Conservation (phyloP, 2,888 invertebrate genomes). For the Ornithoptera priamus region DNA sequence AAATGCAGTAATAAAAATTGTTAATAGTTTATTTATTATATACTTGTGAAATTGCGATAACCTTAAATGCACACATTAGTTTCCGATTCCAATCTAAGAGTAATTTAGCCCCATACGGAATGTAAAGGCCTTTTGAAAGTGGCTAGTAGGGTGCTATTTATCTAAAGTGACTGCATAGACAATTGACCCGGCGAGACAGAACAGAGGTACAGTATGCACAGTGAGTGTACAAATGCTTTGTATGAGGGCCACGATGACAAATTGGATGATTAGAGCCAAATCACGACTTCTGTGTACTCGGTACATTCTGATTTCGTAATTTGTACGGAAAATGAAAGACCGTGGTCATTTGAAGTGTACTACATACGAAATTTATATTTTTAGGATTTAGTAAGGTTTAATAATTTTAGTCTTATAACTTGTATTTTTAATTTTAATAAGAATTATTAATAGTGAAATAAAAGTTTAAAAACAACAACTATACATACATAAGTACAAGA, state of each 20-base stretch:
- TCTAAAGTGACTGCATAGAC: slow-evolving; percentile 60
- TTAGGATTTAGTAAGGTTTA: too few species aligned
- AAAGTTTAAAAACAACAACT: too few species aligned
- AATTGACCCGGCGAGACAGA: slow-evolving; percentile 43
- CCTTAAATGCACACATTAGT: neutral
- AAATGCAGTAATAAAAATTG: neutral
- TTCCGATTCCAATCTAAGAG: slow-evolving; percentile 17
- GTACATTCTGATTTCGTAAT: slow-evolving; percentile 35
- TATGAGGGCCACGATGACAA: slow-evolving; percentile 51
- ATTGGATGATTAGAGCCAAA: slow-evolving; percentile 60
- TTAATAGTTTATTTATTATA: neutral
- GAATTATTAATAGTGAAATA: too few species aligned
- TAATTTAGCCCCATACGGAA: slow-evolving; percentile 44
- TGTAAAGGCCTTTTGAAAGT: slow-evolving; percentile 59
- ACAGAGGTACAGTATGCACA: slow-evolving; percentile 34
- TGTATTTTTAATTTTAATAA: too few species aligned
- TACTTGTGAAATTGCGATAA: neutral
- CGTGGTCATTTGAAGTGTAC: neutral
- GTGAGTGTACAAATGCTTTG: slow-evolving; percentile 39
- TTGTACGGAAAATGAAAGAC: slow-evolving; percentile 17
- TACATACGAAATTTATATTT: neutral
- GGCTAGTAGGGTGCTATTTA: slow-evolving; percentile 57
- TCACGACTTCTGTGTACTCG: slow-evolving; percentile 45
- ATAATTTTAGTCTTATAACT: too few species aligned
- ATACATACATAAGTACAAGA: too few species aligned